Evolutionary conservation across 53 echinoderm and acorn worm genomes (phyloP), one percentile per base, ranked within the genome.

Genomic region (Astropecten irregularis): DNA sequence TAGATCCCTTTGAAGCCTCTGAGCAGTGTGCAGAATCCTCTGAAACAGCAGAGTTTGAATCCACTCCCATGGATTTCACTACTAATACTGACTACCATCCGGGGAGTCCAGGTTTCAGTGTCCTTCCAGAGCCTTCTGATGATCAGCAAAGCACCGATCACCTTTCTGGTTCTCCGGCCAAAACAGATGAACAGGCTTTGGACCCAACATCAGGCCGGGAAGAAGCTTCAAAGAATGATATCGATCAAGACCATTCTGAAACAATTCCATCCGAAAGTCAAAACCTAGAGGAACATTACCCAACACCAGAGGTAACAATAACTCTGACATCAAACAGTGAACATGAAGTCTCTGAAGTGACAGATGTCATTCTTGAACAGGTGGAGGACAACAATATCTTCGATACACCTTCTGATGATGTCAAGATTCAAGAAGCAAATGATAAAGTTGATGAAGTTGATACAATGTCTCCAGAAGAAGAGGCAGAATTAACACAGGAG

Each of bases 231-330:
- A 25, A 18, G 52, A 42, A 61, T 27, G 29, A 3, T 34, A 19
- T 79, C 61, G 39, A 39, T 57, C 44, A 15, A 32, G 28, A 39
- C 29, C 56, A 56, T 9, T 20, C 57, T 56, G 61, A 19, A 50
- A 51, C 31, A 39, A 31, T 9, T 18, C 77, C 35, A 77, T 49
- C 32, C 18, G 47, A 30, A 40, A 33, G 44, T 49, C 61, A 79
- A 29, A 30, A 42, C 26, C 40, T 60, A 18, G 61, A n/a, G 13
- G 21, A 18, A 3, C 50, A 26, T 49, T 15, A 50, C 18, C 32
- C 21, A 61, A 32, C 62, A 21, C 77, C 61, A 46, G 79, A 79
- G 15, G 39, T 79, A n/a, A 79, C 62, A 44, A 79, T 79, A 61
- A 40, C 79, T 32, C 53, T 50, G 39, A 67, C 38, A 2, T 68